phyloP scores from a whole-genome alignment of 2,113 vertebrate species.

The Alethe castanea region DNA sequence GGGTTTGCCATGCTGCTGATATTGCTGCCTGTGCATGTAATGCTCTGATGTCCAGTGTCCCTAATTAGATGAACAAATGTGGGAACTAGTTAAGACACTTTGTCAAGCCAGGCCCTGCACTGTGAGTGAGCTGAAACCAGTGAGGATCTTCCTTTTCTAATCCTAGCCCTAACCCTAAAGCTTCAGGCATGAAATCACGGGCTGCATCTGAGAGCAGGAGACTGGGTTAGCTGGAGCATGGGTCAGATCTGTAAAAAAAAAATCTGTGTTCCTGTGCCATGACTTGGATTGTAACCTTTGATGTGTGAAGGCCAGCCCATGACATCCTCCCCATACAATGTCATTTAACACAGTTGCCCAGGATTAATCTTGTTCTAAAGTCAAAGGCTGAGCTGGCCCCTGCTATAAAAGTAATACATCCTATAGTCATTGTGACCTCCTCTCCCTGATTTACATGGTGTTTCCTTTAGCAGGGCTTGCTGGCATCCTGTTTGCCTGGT shows the following conservation, averaged over 20 bases:
- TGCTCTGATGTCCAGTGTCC: background rate
- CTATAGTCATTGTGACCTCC: background rate
- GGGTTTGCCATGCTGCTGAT: background rate
- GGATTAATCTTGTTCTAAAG: background rate
- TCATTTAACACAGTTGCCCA: background rate
- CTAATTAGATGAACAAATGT: background rate
- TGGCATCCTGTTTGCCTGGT: constrained; percentile 40
- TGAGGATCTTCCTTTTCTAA: background rate
- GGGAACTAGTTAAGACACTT: background rate
- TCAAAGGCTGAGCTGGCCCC: background rate
- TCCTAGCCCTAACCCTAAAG: background rate
- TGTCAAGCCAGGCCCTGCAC: background rate
- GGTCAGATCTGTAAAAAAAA: background rate
- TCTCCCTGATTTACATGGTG: constrained; percentile 10
- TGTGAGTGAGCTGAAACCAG: background rate
- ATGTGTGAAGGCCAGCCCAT: background rate
- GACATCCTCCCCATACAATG: background rate
- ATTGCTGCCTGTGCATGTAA: background rate
- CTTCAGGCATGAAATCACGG: background rate
- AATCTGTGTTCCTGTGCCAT: background rate
- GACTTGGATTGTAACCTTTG: background rate
- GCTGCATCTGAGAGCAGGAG: background rate
- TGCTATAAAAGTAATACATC: background rate
- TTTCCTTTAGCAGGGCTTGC: constrained; percentile 10
- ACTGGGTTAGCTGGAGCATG: background rate